Evolutionary conservation across 1,140 invertebrate genomes (phyloP).

Genomic region (Caligus rogercresseyi): DNA sequence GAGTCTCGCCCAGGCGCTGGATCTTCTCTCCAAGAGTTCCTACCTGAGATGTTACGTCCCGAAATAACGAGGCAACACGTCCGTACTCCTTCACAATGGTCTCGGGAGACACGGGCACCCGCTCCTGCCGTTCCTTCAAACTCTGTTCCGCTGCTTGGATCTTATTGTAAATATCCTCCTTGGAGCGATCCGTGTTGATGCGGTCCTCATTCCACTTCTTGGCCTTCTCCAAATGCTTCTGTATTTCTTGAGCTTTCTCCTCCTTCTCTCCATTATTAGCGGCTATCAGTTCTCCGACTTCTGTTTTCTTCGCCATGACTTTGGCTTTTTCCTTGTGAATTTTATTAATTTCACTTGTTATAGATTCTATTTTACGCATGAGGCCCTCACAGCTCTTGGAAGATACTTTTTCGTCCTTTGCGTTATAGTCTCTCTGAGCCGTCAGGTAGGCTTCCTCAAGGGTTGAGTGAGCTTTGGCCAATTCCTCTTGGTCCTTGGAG

Average conservation of each 20-base stretch:
- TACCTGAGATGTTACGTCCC: not conserved
- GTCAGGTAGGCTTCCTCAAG: not conserved
- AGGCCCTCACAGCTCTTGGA: not conserved
- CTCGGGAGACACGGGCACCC: not conserved
- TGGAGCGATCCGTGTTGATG: not conserved
- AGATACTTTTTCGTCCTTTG: not conserved
- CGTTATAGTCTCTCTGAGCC: not conserved
- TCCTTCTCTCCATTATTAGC: not conserved
- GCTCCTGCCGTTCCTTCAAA: not conserved
- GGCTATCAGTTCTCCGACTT: not conserved
- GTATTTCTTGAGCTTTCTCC: not conserved
- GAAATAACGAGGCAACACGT: not conserved
- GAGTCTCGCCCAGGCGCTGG: constrained; percentile 26
- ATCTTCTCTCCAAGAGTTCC: constrained; percentile 5
- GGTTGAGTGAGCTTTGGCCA: not conserved
- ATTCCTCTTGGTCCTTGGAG: not conserved
- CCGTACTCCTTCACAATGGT: not conserved
- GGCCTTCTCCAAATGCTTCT: not conserved
- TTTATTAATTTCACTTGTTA: not conserved
- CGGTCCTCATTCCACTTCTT: not conserved
- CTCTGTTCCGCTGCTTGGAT: not conserved
- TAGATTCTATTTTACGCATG: not conserved
- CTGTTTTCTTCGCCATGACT: not conserved
- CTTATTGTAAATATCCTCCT: not conserved
- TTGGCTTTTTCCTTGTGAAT: not conserved